Evolutionary conservation across 2,113 vertebrate genomes (phyloP).

Genomic region (Thermophis baileyi): DNA sequence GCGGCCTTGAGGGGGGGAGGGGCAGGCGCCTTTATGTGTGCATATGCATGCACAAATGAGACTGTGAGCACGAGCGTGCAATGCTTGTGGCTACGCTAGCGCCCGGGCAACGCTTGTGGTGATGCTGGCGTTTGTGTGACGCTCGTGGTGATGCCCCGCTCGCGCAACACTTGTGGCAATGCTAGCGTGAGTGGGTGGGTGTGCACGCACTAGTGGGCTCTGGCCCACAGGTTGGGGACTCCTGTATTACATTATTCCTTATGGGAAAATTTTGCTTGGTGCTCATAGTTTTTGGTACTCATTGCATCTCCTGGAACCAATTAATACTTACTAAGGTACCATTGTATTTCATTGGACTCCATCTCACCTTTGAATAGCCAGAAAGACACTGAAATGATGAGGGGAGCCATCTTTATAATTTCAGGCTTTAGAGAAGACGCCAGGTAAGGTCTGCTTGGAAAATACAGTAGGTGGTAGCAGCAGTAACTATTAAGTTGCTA

Average conservation of each 20-base stretch:
- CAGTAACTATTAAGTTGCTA: not conserved
- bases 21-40: no score
- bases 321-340: not conserved
- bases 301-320: not conserved
- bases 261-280: not conserved
- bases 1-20: no score
- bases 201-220: no score
- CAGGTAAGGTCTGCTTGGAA: not conserved
- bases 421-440: not conserved
- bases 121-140: accelerated
- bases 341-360: not conserved
- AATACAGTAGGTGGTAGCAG: not conserved
- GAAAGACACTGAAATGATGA: not conserved
- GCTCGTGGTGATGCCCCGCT: no score
- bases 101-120: accelerated
- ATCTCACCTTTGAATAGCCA: not conserved
- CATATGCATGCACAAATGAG: no score
- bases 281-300: not conserved
- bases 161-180: no score
- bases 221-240: no score
- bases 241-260: not conserved
- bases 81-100: no score
- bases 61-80: accelerated
- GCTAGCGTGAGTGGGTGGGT: no score
- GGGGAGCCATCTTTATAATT: not conserved